A percentile compares a stretch with the other conserved stretches of the same genome.
Conservation (phyloP, 2,797 vertebrate genomes). For the Aeoliscus strigatus region DNA sequence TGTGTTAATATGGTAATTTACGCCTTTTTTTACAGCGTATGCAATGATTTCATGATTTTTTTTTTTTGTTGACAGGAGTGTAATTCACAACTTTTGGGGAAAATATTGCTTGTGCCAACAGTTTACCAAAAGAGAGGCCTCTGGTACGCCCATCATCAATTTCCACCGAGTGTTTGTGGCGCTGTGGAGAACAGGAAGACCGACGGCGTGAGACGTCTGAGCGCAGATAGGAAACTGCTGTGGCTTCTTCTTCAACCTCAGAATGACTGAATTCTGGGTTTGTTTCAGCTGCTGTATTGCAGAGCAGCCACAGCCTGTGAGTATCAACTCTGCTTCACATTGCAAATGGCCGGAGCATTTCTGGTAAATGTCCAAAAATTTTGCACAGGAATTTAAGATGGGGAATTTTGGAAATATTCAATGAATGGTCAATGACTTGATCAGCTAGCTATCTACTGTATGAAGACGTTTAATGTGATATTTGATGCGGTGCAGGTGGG, state of each 20-base stretch:
- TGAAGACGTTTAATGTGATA: too few relatives aligned
- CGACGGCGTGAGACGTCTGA: slow-evolving; percentile 51
- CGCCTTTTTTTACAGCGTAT: too few relatives aligned
- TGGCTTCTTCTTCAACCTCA: slow-evolving; percentile 59
- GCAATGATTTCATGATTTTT: not conserved
- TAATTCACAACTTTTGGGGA: slow-evolving; percentile 14
- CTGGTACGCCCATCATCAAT: slow-evolving; percentile 47
- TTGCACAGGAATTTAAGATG: too few relatives aligned
- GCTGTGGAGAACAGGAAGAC: slow-evolving; percentile 67
- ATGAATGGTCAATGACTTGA: too few relatives aligned
- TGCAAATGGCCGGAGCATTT: too few relatives aligned
- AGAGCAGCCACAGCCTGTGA: slow-evolving; percentile 86
- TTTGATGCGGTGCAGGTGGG: too few relatives aligned
- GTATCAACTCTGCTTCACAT: too few relatives aligned
- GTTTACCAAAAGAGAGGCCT: slow-evolving; percentile 35
- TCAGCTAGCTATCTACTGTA: too few relatives aligned
- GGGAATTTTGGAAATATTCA: too few relatives aligned
- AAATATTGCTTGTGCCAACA: slow-evolving; percentile 26
- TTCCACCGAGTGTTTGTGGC: slow-evolving; percentile 58
- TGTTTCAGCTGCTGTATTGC: slow-evolving; percentile 92
- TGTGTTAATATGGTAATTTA: too few relatives aligned
- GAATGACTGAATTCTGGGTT: slow-evolving; percentile 90
- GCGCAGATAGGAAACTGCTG: slow-evolving; percentile 64
- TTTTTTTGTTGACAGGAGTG: slow-evolving; percentile 31
- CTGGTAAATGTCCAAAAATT: too few relatives aligned